Evolutionary conservation across 1,140 invertebrate species (phyloP).

Genomic region (Camponotus vicinus): DNA sequence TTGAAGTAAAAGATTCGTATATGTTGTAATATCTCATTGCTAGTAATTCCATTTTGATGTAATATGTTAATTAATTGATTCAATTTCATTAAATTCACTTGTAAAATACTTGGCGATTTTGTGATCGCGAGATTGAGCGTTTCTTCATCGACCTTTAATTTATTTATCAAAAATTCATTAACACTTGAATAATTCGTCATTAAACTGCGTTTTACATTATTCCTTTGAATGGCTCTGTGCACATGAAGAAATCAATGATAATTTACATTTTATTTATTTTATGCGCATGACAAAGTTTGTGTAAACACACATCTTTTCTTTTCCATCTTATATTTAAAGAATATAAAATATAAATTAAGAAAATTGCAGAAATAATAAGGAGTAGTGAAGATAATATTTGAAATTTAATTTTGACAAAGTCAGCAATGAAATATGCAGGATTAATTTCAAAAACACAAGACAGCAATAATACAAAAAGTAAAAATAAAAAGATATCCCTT

Average conservation of each 20-base stretch:
- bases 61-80: constrained; percentile 19
- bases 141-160: constrained; percentile 22
- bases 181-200: background rate
- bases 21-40: constrained; percentile 13
- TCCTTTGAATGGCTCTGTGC: constrained; percentile 19
- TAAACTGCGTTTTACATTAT: background rate
- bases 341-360: background rate
- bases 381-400: background rate
- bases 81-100: constrained; percentile 3
- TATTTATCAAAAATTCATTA: constrained; percentile 36
- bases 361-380: background rate
- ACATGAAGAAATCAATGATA: background rate
- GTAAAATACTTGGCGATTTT: constrained; percentile 25
- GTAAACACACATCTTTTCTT: background rate
- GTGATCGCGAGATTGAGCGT: background rate
- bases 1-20: constrained; percentile 4
- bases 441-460: background rate
- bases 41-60: constrained; percentile 26
- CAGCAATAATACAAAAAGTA: background rate
- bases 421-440: background rate
- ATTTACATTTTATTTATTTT: background rate
- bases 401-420: background rate
- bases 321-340: background rate
- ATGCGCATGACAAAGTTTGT: background rate
- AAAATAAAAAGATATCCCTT: background rate